Base-by-base conservation (phyloP, 2,797 vertebrate genomes). In the Darevskia mixta region DNA sequence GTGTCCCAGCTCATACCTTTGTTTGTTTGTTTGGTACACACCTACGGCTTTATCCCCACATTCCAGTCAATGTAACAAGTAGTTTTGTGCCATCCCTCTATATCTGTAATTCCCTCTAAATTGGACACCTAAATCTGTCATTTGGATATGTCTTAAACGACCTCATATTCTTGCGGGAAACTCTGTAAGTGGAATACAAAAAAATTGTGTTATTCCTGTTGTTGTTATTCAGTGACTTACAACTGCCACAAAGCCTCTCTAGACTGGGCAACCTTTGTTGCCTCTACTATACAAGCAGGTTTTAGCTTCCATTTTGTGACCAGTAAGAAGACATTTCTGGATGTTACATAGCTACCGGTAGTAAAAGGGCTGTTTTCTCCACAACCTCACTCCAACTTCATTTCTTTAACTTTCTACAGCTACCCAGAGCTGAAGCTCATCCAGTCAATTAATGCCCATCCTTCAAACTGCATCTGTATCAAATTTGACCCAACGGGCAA, bases 381-480 rank as follows among this genome's bases (percentile, higher is more conserved):
- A 0, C 0, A 71, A 75, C 29, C 45, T 90, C 83, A 91, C 80
- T 86, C 87, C 80, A 29, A 45, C 82, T n/a, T 85, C 89, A 29
- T 81, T 71, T 90, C 1, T 93, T 38, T 80, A 8, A 93, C 75
- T 23, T 89, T 90, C 94, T 15, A 71, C 93, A 99, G 99, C 94
- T 99, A 99, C 82, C 99, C 99, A 0, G 99, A 99, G 80, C 97
- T 99, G 92, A 99, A 99, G 93, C 98, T 98, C 66, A 98, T 99
- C 90, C 99, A 99, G 96, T 99, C 99, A 83, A 99, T 99, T 96
- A 99, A 99, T 0, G 99, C 99, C 43, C 99, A 99, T 86, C 99
- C 99, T 8, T 99, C 99, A 85, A 99, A 99, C 96, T 99, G 99
- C 95, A 99, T 99, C 97, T 99, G 99, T 88, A 99, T 99, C 96